Evolutionary conservation across 2,797 vertebrate genomes (phyloP).

Genomic region (Gila robusta): DNA sequence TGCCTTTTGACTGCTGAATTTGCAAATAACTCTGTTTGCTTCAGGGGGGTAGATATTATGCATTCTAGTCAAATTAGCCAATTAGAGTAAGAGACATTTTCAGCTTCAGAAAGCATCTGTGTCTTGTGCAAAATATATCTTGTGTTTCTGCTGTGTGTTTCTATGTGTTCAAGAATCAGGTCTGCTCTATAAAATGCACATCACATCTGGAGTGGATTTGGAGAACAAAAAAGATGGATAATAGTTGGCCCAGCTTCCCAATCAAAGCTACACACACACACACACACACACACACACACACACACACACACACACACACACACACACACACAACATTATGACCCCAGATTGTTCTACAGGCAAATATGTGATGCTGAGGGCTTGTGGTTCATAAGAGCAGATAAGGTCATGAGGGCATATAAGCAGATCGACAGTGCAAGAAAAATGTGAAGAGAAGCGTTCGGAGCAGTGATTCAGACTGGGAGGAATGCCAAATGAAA

Average conservation of each 20-base stretch:
- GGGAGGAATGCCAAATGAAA: not conserved
- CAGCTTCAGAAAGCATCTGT: not conserved
- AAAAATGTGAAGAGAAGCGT: not conserved
- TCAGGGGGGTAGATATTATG: not conserved
- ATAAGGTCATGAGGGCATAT: slow-evolving; percentile 15
- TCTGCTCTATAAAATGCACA: slow-evolving; percentile 31
- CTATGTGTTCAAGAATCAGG: slow-evolving; percentile 4
- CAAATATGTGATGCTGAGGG: slow-evolving; percentile 40
- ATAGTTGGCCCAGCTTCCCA: slow-evolving; percentile 46
- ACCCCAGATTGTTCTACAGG: slow-evolving; percentile 16
- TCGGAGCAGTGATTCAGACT: not conserved
- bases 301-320: not conserved
- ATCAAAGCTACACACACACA: slow-evolving; percentile 27
- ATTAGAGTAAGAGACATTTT: not conserved
- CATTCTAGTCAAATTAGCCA: slow-evolving; percentile 13
- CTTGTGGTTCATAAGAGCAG: not conserved
- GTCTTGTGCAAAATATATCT: not conserved
- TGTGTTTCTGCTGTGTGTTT: not conserved
- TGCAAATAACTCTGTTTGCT: slow-evolving; percentile 6
- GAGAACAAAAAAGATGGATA: slow-evolving; percentile 49
- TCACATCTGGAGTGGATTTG: slow-evolving; percentile 63
- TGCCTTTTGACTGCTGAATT: not conserved
- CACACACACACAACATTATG: not conserved
- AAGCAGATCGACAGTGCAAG: not conserved
- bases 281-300: not conserved